phyloP scores from a whole-genome alignment of 2,797 vertebrate species.

The Rhinella marina region DNA sequence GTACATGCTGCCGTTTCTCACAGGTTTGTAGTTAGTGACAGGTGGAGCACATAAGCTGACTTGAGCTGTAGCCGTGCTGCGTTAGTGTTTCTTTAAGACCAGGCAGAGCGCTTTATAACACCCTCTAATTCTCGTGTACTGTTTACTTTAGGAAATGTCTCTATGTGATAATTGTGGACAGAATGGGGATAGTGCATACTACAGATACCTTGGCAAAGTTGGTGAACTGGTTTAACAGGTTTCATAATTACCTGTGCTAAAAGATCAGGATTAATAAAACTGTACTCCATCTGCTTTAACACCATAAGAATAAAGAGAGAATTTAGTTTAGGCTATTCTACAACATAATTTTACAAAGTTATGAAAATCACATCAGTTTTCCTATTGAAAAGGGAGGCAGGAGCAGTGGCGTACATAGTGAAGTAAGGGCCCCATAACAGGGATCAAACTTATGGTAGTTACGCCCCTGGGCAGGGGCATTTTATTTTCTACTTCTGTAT shows the following conservation, averaged over 20 bases:
- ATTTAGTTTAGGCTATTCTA: not conserved
- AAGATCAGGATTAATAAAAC: not conserved
- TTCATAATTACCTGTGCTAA: not conserved
- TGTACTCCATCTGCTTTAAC: not conserved
- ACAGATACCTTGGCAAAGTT: not conserved
- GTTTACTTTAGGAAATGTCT: constrained; percentile 30
- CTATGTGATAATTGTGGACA: not conserved
- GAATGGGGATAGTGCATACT: not conserved
- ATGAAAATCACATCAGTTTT: not conserved
- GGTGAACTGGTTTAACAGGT: constrained; percentile 35
- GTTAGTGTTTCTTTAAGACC: not conserved
- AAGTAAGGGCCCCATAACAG: too few species aligned
- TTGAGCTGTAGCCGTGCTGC: not conserved
- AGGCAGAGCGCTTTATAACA: not conserved
- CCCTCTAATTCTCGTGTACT: not conserved
- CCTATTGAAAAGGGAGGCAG: not conserved
- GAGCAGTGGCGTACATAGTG: too few species aligned
- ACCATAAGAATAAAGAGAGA: not conserved
- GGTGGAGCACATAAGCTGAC: not conserved
- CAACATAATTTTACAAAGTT: not conserved
- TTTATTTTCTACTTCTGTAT: too few species aligned
- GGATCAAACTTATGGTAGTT: too few species aligned
- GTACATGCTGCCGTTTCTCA: too few species aligned
- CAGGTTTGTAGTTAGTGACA: too few species aligned
- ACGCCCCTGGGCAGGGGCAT: too few species aligned